Percentiles rank a stretch among this genome's conserved stretches.
Conservation (phyloP, 2,113 vertebrate species). For the Alosa alosa region DNA sequence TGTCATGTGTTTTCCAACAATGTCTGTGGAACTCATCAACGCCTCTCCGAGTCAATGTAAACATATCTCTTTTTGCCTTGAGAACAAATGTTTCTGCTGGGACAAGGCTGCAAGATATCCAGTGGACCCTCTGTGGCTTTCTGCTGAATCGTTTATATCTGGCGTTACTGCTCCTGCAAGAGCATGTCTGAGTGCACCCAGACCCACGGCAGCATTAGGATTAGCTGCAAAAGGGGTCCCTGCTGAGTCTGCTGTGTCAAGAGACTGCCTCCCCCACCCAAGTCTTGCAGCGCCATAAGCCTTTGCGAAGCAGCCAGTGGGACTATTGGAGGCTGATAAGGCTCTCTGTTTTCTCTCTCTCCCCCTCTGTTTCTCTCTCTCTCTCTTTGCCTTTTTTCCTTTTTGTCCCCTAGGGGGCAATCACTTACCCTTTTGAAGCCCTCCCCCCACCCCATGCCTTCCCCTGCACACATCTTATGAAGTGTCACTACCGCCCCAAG, state of each 20-base stretch:
- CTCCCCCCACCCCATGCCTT: slow-evolving; percentile 64
- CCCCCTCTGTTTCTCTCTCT: neutral
- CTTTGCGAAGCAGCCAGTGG: slow-evolving; percentile 65
- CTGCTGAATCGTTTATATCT: slow-evolving; percentile 18
- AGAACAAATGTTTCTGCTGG: slow-evolving; percentile 18
- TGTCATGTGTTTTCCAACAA: slow-evolving; percentile 7
- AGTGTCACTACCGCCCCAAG: slow-evolving; percentile 62
- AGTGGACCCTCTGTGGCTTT: slow-evolving; percentile 15
- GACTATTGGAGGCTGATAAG: slow-evolving; percentile 68
- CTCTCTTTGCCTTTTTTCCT: slow-evolving; percentile 45
- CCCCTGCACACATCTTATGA: slow-evolving; percentile 65
- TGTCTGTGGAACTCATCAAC: slow-evolving; percentile 17
- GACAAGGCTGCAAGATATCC: slow-evolving; percentile 7
- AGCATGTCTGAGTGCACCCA: slow-evolving; percentile 4
- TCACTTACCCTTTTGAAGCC: slow-evolving; percentile 74
- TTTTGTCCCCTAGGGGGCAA: slow-evolving; percentile 79
- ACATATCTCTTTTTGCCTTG: slow-evolving; percentile 18
- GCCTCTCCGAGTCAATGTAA: slow-evolving; percentile 13
- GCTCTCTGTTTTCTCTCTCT: slow-evolving; percentile 59
- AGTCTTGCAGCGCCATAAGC: slow-evolving; percentile 18
- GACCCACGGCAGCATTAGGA: slow-evolving; percentile 33
- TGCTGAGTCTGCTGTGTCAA: slow-evolving; percentile 67
- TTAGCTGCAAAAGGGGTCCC: slow-evolving; percentile 45
- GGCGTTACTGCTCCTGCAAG: neutral
- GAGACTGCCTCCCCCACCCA: slow-evolving; percentile 50